A percentile compares a stretch with the other conserved stretches of the same genome.
Evolutionary conservation across 2,113 vertebrate genomes (phyloP).

Genomic region (Macquaria australasica): DNA sequence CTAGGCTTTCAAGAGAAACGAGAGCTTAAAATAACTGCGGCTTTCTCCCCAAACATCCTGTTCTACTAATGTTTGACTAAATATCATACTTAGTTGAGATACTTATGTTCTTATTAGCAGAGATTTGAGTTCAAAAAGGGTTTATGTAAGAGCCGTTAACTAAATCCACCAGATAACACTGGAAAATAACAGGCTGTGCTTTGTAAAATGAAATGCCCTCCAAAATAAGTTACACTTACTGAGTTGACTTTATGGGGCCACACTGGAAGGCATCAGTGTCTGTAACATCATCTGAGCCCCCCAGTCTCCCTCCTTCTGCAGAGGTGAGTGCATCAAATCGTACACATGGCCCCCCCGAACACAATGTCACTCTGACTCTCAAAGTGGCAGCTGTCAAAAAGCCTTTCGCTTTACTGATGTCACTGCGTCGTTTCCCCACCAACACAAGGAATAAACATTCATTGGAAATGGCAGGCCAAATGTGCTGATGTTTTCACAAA

Average conservation of each 20-base stretch:
- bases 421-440: conserved; percentile 53
- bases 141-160: background rate
- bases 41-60: background rate
- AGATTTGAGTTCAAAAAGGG: background rate
- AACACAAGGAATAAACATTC: conserved; percentile 44
- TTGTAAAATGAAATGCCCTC: conserved; percentile 26
- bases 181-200: conserved; percentile 7
- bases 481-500: conserved; percentile 74
- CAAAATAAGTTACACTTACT: conserved; percentile 25
- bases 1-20: background rate
- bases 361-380: conserved; percentile 61
- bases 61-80: background rate
- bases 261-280: conserved; percentile 34
- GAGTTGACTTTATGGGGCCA: conserved; percentile 37
- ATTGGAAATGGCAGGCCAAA: conserved; percentile 56
- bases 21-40: conserved; percentile 12
- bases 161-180: conserved; percentile 20
- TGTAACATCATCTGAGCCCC: conserved; percentile 43
- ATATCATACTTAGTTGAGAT: background rate
- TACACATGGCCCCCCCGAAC: conserved; percentile 29
- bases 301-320: conserved; percentile 28
- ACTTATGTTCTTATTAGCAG: background rate
- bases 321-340: conserved; percentile 49
- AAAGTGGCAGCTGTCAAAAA: conserved; percentile 70
- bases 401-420: conserved; percentile 51